Base-by-base conservation (phyloP, 2,797 vertebrate genomes). In the Holocentrus rufus region DNA sequence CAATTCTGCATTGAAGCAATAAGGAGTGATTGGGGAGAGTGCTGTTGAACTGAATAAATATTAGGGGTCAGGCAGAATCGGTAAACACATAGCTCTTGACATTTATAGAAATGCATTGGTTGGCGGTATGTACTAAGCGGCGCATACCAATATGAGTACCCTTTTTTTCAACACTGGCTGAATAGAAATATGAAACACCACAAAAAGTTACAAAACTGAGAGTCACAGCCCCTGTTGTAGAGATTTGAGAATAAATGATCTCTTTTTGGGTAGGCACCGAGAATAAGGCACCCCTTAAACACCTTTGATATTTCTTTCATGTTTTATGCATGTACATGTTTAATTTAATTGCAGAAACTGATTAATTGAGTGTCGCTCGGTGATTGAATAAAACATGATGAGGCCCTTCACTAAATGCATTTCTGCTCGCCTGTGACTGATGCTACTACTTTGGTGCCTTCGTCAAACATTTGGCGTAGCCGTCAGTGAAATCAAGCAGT, bases 351-450 rank as follows among this genome's bases (percentile, higher is more conserved):
- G 90, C 88, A 88, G 90, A 92, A 93, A 91, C 92, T 94, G 93
- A 95, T 95, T 94, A 94, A 95, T 94, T 93, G 93, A 92, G 91
- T 88, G 81, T 86, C 65, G 77, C 86, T 80, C 76, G 80, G 86
- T 94, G 92, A 95, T 94, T 94, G 93, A 93, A 94, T 95, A 93
- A 94, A 93, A 93, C 92, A 94, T 93, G 92, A 93, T 88, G 92
- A 92, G 81, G 91, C 89, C 90, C 90, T 87, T 83, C 85, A 62
- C 91, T 93, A 94, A 94, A 93, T 83, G 92, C 90, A 90, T 94
- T 95, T 94, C 84, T 88, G 89, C 62, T 92, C 78, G 80, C 65
- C 88, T 92, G 91, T 95, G 94, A 95, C 91, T 89, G 92, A 95
- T 94, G 93, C 88, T 52, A 84, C 86, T 90, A 90, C 85, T 91